Base-by-base conservation (phyloP, 2,797 vertebrate species). In the Macrochelys suwanniensis region DNA sequence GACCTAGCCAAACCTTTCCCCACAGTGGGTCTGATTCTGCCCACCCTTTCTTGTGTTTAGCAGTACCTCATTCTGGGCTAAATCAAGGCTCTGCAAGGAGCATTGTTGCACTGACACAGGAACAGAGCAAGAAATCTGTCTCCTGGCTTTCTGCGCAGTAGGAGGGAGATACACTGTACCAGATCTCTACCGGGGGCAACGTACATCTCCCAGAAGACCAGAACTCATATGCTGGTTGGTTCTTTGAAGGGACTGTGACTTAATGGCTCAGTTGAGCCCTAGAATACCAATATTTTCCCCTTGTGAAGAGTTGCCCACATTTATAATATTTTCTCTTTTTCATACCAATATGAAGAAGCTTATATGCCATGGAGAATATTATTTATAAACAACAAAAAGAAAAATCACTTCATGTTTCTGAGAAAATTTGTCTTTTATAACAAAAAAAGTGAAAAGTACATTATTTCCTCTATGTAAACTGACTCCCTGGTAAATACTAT, bases 341-440 rank as follows among this genome's bases (percentile, higher is more conserved):
- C 26, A 31, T 45, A 15, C 25, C 42, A 77, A 5, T 77, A 15
- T 77, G 23, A 77, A 28, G 2, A 12, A 7, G 11, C 6, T 2
- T 8, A 4, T 1, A 16, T n/a, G 10, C 10, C 7, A 9, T 6
- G 0, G 12, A 33, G 84, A 1, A n/a, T 0, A 0, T 1, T 7
- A 71, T 50, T 47, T 2, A 31, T 56, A 82, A 25, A 28, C 17
- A 82, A 51, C 90, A 77, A 65, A 13, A 31, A 9, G 45, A 82
- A 82, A 71, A 50, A 57, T 37, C 71, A 89, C 65, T 89, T 59
- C 0, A 0, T 1, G 6, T n/a, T 11, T 4, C 31, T 78, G 82
- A 77, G 71, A 31, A 89, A 53, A 77, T 33, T 84, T 77, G 2
- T 37, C 84, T 50, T 10, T 19, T 49, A 76, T 11, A 42, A 31